phyloP scores from a whole-genome alignment of 2,113 vertebrate species.

The Cariama cristata region DNA sequence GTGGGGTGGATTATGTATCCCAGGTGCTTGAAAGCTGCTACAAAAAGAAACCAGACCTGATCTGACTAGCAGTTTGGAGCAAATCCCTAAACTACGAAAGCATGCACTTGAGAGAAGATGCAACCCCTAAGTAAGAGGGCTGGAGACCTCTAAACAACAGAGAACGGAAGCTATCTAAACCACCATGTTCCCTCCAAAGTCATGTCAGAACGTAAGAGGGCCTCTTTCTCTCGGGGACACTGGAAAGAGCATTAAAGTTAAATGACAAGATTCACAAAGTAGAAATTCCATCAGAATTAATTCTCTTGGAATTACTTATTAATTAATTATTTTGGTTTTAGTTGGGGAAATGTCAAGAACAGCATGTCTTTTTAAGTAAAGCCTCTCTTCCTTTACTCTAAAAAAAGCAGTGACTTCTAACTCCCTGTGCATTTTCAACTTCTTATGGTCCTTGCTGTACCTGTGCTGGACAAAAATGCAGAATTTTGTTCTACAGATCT shows the following conservation, averaged over 20 bases:
- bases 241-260: background rate
- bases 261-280: background rate
- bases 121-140: background rate
- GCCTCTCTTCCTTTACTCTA: background rate
- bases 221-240: background rate
- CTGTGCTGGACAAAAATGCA: background rate
- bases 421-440: background rate
- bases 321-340: background rate
- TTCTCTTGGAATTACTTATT: no score
- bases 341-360: background rate
- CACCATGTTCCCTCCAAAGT: background rate
- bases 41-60: background rate
- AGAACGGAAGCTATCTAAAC: background rate
- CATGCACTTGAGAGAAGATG: background rate
- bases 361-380: background rate
- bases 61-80: background rate
- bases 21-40: background rate
- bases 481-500: background rate
- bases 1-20: background rate
- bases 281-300: background rate
- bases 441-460: background rate
- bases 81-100: background rate
- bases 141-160: background rate
- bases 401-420: background rate
- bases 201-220: background rate